Conservation (phyloP, 2,797 vertebrate genomes). For the Coccyzus lansbergi region DNA sequence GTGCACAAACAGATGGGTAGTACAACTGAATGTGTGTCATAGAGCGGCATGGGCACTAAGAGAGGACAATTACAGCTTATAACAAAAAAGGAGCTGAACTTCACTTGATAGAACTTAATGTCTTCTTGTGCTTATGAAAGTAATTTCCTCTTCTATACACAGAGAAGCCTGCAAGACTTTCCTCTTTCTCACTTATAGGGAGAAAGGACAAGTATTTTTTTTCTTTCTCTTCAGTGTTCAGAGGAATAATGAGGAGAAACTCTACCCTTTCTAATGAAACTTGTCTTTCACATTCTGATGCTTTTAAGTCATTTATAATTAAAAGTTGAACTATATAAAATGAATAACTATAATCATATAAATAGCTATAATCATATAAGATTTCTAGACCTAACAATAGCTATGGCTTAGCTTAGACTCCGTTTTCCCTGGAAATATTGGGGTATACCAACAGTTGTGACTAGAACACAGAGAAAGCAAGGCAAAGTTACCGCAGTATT, state of each 20-base stretch:
- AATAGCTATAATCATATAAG: not conserved
- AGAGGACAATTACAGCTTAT: not conserved
- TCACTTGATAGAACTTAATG: not conserved
- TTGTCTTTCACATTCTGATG: not conserved
- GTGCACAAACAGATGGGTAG: not conserved
- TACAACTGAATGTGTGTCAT: not conserved
- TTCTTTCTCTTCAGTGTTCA: not conserved
- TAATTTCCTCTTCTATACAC: not conserved
- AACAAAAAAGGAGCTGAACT: not conserved
- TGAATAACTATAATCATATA: not conserved
- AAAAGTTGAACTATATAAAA: not conserved
- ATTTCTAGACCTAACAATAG: not conserved
- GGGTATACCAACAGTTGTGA: not conserved
- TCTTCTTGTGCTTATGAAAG: not conserved
- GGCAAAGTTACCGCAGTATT: not conserved
- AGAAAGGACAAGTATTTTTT: not conserved
- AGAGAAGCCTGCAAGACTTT: not conserved
- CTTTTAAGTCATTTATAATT: not conserved
- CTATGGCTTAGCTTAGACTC: not conserved
- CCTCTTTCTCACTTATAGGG: not conserved
- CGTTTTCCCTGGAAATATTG: not conserved
- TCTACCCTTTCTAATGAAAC: not conserved
- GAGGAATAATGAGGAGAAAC: not conserved
- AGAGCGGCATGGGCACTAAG: not conserved
- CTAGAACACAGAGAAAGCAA: not conserved